phyloP scores from a whole-genome alignment of 2,113 vertebrate genomes.

The Petroica traversi region DNA sequence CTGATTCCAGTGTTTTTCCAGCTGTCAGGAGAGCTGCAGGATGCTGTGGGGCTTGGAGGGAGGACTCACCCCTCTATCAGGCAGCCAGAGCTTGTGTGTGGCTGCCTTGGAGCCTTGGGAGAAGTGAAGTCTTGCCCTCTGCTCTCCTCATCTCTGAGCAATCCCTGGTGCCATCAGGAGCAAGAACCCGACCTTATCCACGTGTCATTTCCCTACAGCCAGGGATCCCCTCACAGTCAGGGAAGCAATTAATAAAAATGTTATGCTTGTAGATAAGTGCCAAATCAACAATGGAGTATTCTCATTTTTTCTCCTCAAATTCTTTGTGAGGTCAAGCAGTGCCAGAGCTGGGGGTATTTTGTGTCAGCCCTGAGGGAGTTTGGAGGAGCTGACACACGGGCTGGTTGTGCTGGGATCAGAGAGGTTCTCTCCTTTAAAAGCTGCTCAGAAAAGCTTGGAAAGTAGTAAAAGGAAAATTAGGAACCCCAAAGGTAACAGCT shows the following conservation, averaged over 20 bases:
- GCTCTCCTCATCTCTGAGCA: neutral
- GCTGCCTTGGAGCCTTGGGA: accelerated
- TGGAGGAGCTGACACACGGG: neutral
- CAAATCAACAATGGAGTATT: neutral
- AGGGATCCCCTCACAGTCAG: neutral
- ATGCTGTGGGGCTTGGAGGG: accelerated
- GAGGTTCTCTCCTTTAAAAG: neutral
- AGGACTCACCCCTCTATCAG: neutral
- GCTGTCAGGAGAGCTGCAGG: neutral
- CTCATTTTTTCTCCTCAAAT: neutral
- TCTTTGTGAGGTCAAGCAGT: neutral
- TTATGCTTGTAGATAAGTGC: neutral
- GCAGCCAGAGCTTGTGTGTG: neutral
- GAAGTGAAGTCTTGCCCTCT: neutral
- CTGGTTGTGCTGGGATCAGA: neutral
- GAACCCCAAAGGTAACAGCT: neutral
- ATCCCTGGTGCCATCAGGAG: accelerated
- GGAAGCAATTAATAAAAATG: neutral
- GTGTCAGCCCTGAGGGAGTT: neutral
- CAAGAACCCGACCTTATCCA: neutral
- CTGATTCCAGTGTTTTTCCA: accelerated
- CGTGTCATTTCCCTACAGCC: neutral
- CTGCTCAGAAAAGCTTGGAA: neutral
- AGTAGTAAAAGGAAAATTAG: neutral
- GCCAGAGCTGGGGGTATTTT: neutral